Evolutionary conservation across 2,113 vertebrate genomes (phyloP).

Genomic region (Orientallactaga bullata): DNA sequence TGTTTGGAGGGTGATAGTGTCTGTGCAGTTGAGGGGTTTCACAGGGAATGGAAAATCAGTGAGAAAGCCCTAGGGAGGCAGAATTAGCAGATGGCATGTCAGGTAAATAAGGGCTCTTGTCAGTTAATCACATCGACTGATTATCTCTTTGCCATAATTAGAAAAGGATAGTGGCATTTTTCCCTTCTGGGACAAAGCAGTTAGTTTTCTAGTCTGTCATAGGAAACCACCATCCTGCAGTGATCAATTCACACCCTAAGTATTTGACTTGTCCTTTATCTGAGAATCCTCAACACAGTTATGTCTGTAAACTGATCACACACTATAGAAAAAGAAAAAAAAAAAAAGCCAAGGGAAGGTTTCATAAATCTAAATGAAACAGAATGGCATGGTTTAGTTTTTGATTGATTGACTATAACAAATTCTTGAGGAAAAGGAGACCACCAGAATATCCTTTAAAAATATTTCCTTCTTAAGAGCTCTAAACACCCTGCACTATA

Average conservation of each 20-base stretch:
- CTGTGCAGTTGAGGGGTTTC: slow-evolving; percentile 48
- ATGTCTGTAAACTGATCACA: slow-evolving; percentile 63
- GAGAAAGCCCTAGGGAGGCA: slow-evolving; percentile 45
- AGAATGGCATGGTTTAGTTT: slow-evolving; percentile 45
- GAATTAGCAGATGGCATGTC: slow-evolving; percentile 67
- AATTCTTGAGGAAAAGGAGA: slow-evolving; percentile 65
- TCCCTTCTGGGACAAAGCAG: neutral
- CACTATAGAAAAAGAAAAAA: slow-evolving; percentile 41
- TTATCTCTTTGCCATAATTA: slow-evolving; percentile 69
- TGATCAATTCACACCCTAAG: slow-evolving; percentile 48
- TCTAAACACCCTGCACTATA: slow-evolving; percentile 54
- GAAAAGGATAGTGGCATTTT: slow-evolving; percentile 56
- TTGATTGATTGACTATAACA: slow-evolving; percentile 57
- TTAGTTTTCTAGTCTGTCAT: slow-evolving; percentile 40
- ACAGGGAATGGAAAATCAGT: neutral
- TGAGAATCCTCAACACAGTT: slow-evolving; percentile 10
- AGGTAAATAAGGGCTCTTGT: slow-evolving; percentile 57
- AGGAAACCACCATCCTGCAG: slow-evolving; percentile 22
- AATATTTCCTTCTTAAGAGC: slow-evolving; percentile 43
- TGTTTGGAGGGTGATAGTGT: neutral
- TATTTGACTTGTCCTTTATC: slow-evolving; percentile 27
- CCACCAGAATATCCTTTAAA: slow-evolving; percentile 37
- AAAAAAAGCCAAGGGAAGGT: neutral
- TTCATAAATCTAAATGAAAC: slow-evolving; percentile 34
- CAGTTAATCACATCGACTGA: slow-evolving; percentile 56